phyloP scores from a whole-genome alignment of 2,888 invertebrate species.

The Homarus gammarus region DNA sequence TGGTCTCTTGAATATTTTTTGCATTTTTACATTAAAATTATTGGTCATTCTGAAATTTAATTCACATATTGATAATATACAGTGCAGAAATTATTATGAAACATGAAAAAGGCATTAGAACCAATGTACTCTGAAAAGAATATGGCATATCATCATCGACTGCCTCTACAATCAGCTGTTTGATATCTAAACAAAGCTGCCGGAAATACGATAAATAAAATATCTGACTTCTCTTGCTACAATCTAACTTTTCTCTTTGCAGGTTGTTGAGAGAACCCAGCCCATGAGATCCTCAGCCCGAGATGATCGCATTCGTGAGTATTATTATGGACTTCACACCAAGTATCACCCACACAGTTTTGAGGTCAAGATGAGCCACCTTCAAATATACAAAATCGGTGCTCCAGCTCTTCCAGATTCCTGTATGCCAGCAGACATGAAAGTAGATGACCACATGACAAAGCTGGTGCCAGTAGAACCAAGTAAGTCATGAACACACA shows the following conservation, averaged over 20 bases:
- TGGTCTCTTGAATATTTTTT: no score
- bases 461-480: constrained; percentile 91
- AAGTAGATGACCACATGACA: constrained; percentile 90
- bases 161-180: no score
- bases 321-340: constrained; percentile 90
- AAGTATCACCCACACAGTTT: constrained; percentile 94
- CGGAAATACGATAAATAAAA: no score
- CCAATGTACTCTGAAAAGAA: no score
- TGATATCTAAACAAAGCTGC: no score
- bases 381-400: constrained; percentile 94
- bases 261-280: constrained; percentile 92
- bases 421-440: constrained; percentile 98
- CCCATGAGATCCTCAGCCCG: constrained; percentile 86
- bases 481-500: constrained; percentile 79
- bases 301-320: constrained; percentile 91
- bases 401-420: constrained; percentile 95
- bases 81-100: no score
- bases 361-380: constrained; percentile 83
- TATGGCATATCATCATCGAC: no score
- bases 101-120: no score
- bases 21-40: no score
- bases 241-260: constrained; percentile 67
- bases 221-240: no score
- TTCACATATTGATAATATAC: no score
- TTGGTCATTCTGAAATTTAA: no score